Percentiles rank a stretch among this genome's conserved stretches.
Evolutionary conservation across 2,113 vertebrate genomes (phyloP).

Genomic region (Pedetes capensis): DNA sequence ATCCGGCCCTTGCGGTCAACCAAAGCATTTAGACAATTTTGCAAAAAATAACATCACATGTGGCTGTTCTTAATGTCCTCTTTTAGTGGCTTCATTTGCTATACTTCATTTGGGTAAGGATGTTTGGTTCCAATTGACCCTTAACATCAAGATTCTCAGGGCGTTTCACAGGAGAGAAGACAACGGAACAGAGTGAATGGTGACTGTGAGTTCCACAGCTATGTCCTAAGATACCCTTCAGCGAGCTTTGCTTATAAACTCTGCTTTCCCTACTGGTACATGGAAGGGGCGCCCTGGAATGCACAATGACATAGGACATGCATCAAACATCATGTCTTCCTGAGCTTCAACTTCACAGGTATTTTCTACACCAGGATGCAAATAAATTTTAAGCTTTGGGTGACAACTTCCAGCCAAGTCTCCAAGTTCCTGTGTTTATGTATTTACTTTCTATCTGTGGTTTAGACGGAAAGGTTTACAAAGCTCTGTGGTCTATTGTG

Average conservation of each 20-base stretch:
- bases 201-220: not conserved
- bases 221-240: not conserved
- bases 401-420: constrained; percentile 30
- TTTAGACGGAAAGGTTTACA: constrained; percentile 15
- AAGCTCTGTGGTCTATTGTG: not conserved
- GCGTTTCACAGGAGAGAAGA: not conserved
- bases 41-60: not conserved
- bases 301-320: not conserved
- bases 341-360: not conserved
- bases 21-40: not conserved
- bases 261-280: not conserved
- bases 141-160: not conserved
- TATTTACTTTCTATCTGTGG: constrained; percentile 31
- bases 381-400: not conserved
- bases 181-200: not conserved
- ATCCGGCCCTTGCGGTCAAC: not conserved
- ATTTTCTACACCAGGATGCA: not conserved
- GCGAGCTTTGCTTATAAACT: not conserved
- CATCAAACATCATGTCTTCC: not conserved
- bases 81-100: not conserved
- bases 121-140: constrained; percentile 6
- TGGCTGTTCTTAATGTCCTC: not conserved
- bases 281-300: not conserved
- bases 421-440: not conserved
- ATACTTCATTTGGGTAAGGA: not conserved